A percentile compares a stretch with the other conserved stretches of the same genome.
Evolutionary conservation across 92 coral and sea anemone genomes (phyloP).

Genomic region (Micromussa lordhowensis): DNA sequence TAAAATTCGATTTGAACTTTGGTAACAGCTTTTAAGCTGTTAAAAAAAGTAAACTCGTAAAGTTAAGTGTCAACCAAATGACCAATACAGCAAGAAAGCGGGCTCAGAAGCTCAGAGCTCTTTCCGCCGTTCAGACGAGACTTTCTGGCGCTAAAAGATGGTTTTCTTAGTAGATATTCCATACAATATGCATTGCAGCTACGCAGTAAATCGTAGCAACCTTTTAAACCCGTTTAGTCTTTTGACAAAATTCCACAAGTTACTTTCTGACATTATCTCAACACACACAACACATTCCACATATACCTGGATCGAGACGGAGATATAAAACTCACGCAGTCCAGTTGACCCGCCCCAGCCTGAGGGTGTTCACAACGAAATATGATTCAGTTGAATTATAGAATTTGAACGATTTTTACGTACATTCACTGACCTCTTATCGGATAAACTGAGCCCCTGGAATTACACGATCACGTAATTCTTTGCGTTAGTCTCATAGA

Average conservation of each 20-base stretch:
- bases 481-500: not conserved
- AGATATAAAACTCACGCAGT: constrained; percentile 25
- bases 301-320: constrained; percentile 20
- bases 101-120: not conserved
- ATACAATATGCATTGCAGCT: no score
- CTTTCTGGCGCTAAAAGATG: not conserved
- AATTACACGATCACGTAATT: constrained; percentile 1
- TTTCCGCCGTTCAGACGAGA: not conserved
- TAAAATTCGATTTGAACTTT: not conserved
- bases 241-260: not conserved
- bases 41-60: not conserved
- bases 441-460: not conserved
- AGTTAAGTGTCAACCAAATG: not conserved
- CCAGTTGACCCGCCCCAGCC: not conserved
- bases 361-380: not conserved
- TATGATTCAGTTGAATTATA: constrained; percentile 25
- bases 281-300: not conserved
- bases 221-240: not conserved
- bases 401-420: not conserved
- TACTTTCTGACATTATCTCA: not conserved
- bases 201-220: not conserved
- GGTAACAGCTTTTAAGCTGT: no score
- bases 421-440: constrained; percentile 6
- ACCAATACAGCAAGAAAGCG: not conserved
- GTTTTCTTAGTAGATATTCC: not conserved